Evolutionary conservation across 2,113 vertebrate genomes (phyloP).

Genomic region (Typhlomys cinereus): DNA sequence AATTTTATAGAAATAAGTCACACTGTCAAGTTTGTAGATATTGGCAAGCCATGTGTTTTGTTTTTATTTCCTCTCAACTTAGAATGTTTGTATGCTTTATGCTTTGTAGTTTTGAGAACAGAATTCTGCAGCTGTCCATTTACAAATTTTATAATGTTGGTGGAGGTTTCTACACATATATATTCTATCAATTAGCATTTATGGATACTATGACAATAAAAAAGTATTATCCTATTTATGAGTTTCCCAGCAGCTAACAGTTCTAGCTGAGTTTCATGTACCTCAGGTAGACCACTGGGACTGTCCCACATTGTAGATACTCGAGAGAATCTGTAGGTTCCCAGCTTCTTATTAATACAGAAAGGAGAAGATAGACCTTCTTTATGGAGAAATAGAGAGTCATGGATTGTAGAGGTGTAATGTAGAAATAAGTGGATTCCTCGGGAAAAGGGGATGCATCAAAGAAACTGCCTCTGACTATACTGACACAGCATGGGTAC

Average conservation of each 20-base stretch:
- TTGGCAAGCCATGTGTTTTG: conserved; percentile 35
- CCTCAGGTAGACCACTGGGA: neutral
- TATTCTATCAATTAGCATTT: conserved; percentile 5
- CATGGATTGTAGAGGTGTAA: neutral
- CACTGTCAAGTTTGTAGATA: conserved; percentile 28
- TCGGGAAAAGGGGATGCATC: neutral
- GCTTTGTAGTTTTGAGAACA: conserved; percentile 22
- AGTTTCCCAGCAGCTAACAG: neutral
- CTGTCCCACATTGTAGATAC: neutral
- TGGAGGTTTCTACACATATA: neutral
- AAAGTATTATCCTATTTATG: neutral
- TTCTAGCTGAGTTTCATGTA: neutral
- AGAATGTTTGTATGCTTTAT: conserved; percentile 20
- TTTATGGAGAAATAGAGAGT: neutral
- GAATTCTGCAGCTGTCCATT: conserved; percentile 50
- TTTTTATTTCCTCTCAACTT: conserved; percentile 36
- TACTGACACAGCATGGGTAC: neutral
- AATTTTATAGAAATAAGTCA: conserved; percentile 55
- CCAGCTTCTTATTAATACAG: neutral
- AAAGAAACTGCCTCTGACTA: neutral
- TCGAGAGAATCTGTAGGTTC: neutral
- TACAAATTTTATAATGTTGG: conserved; percentile 47
- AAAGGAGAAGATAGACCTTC: neutral
- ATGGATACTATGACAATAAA: neutral
- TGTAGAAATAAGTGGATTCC: neutral